Evolutionary conservation across 2,888 invertebrate genomes (phyloP).

Genomic region (Nebria brevicollis): DNA sequence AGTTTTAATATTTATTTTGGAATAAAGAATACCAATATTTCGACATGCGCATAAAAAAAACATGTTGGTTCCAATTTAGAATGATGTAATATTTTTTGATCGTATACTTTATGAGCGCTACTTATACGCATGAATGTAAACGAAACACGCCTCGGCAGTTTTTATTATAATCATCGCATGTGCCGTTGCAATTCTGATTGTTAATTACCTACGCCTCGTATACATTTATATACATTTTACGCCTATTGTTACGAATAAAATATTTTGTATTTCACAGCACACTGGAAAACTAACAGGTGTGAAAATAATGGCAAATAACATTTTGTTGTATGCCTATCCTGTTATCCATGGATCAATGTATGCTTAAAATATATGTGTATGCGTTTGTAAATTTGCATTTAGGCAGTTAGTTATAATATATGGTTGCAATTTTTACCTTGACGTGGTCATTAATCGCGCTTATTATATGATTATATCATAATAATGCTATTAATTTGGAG

Average conservation of each 20-base stretch:
- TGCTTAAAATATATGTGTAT: neutral
- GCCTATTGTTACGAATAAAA: slow-evolving; percentile 24
- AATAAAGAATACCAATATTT: too few species aligned
- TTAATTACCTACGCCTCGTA: slow-evolving; percentile 28
- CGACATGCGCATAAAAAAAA: neutral
- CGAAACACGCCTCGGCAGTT: neutral
- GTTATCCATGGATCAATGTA: neutral
- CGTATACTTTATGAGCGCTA: slow-evolving; percentile 5
- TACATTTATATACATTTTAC: neutral
- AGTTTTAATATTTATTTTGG: too few species aligned
- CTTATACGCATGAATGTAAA: slow-evolving; percentile 13
- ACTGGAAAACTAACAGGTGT: slow-evolving; percentile 42
- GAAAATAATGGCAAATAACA: slow-evolving; percentile 34
- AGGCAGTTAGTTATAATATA: neutral
- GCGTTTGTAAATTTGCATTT: neutral
- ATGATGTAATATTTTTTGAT: neutral
- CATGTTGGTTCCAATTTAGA: neutral
- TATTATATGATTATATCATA: neutral
- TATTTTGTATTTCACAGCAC: slow-evolving; percentile 33
- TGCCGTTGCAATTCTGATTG: slow-evolving; percentile 22
- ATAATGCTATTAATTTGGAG: neutral
- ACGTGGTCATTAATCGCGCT: neutral
- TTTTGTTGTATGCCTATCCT: neutral
- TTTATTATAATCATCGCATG: slow-evolving; percentile 35
- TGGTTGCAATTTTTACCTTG: neutral